Percentiles rank a stretch among this genome's conserved stretches.
These are phyloP conservation scores for Bradypodion ventrale DNA, from an alignment of 2,797 vertebrate species.

Conservation along the genomic window DNA sequence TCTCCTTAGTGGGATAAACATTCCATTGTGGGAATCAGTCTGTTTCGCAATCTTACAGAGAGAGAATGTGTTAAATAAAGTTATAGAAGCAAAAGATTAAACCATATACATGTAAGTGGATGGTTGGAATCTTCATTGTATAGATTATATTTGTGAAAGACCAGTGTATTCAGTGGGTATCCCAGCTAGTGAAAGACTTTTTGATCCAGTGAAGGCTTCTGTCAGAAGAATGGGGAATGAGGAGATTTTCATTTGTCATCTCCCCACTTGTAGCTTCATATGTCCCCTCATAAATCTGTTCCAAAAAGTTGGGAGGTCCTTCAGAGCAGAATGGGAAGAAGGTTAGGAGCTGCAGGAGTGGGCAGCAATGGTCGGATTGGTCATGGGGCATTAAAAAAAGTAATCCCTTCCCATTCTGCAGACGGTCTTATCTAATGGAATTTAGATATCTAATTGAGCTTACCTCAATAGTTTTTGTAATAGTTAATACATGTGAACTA, in stretches of 20 bases:
- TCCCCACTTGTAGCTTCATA: neutral
- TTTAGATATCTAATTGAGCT: slow-evolving; percentile 1
- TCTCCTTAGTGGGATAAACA: no score
- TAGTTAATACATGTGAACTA: neutral
- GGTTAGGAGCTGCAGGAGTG: neutral
- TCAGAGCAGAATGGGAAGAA: neutral
- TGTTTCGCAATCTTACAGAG: neutral
- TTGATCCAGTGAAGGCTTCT: neutral
- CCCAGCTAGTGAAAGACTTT: neutral
- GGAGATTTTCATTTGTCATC: neutral
- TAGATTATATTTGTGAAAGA: neutral
- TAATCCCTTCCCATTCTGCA: neutral
- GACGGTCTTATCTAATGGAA: neutral
- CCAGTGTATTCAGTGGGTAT: neutral
- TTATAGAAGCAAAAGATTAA: neutral
- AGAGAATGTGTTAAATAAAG: no score
- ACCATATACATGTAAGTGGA: neutral
- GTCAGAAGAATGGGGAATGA: neutral
- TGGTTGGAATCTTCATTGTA: neutral
- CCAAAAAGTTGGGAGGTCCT: neutral
- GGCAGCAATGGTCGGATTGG: no score
- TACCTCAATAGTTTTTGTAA: neutral
- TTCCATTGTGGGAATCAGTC: no score
- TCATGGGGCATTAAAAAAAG: neutral
- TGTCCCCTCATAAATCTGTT: neutral